phyloP scores from a whole-genome alignment of 1,140 invertebrate genomes.

The Limonius californicus region DNA sequence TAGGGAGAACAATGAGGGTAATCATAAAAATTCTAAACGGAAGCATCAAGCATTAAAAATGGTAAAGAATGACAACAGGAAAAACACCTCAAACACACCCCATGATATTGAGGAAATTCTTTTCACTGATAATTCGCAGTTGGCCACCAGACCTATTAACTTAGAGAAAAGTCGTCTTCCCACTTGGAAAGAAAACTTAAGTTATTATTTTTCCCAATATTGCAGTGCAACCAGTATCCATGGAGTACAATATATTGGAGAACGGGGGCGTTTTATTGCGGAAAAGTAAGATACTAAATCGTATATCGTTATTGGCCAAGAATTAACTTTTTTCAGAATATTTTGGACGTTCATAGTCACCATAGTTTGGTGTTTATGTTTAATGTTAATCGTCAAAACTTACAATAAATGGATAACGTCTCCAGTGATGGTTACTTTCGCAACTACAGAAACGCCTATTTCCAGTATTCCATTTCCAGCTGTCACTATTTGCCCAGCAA shows the following conservation, averaged over 20 bases:
- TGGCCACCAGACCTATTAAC: no score
- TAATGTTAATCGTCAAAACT: slow-evolving; percentile 36
- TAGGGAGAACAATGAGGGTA: no score
- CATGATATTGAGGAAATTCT: no score
- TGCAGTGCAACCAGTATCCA: not conserved
- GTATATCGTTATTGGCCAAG: not conserved
- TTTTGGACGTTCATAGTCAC: not conserved
- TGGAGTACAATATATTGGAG: not conserved
- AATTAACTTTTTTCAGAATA: not conserved
- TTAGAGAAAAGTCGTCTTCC: no score
- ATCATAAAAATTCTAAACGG: no score
- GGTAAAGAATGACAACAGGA: no score
- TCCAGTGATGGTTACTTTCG: slow-evolving; percentile 54
- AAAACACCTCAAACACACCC: no score
- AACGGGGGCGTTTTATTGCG: not conserved
- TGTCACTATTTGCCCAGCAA: slow-evolving; percentile 52
- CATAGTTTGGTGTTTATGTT: not conserved
- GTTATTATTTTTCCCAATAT: not conserved
- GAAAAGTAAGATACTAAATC: slow-evolving; percentile 1
- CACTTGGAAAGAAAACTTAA: no score
- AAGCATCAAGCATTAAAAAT: no score
- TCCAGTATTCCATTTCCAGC: slow-evolving; percentile 54
- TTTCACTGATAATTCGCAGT: no score
- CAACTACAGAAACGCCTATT: slow-evolving; percentile 49
- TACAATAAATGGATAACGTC: slow-evolving; percentile 52